Evolutionary conservation across 1,140 invertebrate species (phyloP).

Genomic region (Nasonia vitripennis): DNA sequence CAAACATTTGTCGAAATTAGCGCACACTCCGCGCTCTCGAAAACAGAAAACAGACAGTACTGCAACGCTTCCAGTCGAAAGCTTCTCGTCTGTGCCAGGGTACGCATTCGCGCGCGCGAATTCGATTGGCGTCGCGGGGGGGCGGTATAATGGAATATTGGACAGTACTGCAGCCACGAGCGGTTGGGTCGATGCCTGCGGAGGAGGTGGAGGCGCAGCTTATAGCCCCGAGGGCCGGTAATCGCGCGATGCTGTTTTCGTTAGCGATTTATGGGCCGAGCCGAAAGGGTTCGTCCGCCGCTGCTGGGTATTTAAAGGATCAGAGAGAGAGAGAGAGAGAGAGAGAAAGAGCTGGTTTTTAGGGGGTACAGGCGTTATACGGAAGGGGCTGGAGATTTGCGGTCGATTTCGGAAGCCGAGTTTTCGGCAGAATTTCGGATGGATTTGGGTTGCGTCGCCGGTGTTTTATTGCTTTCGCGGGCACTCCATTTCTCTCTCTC

Average conservation of each 20-base stretch:
- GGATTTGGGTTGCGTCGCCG: neutral
- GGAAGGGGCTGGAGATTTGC: neutral
- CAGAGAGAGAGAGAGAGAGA: neutral
- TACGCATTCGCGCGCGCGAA: too few relatives aligned
- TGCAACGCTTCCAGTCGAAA: neutral
- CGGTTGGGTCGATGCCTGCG: neutral
- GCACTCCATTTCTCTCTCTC: neutral
- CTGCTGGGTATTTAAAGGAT: neutral
- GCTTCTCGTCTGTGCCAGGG: neutral
- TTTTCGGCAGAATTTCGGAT: neutral
- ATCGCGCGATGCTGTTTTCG: slow-evolving; percentile 11
- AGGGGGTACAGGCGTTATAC: neutral
- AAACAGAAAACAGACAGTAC: neutral
- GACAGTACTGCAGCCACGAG: neutral
- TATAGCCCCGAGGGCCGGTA: neutral
- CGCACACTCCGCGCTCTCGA: too few relatives aligned
- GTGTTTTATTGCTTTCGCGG: neutral
- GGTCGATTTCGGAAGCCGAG: neutral
- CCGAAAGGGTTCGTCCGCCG: neutral
- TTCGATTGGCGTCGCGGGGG: neutral
- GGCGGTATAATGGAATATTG: slow-evolving; percentile 12
- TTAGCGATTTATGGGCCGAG: slow-evolving; percentile 16
- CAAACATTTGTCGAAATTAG: too few relatives aligned
- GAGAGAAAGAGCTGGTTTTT: neutral
- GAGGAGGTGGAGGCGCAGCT: neutral